phyloP scores from a whole-genome alignment of 2,113 vertebrate species.

The Laticauda laticaudata region DNA sequence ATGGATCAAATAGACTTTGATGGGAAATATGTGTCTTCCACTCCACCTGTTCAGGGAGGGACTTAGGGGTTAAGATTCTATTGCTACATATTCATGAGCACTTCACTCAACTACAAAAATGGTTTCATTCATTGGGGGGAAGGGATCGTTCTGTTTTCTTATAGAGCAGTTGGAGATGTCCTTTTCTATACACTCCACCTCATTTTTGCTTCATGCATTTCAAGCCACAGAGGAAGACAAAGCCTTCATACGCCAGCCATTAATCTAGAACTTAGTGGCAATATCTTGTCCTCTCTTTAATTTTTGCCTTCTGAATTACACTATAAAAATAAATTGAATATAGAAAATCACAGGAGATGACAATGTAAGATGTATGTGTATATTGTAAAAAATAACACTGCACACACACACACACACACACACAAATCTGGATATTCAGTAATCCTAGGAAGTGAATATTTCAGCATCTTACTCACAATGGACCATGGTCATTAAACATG shows the following conservation, averaged over 20 bases:
- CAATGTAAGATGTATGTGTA: conserved; percentile 75
- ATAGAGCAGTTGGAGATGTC: conserved; percentile 71
- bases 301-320: conserved; percentile 74
- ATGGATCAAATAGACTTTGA: conserved; percentile 69
- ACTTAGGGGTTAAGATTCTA: conserved; percentile 65
- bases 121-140: conserved; percentile 58
- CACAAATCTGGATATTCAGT: conserved; percentile 66
- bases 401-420: too few relatives aligned
- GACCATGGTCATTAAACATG: conserved; percentile 66
- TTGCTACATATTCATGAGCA: conserved; percentile 66
- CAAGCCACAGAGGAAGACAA: conserved; percentile 71
- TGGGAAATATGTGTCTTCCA: conserved; percentile 73
- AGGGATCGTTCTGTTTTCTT: conserved; percentile 5
- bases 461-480: conserved; percentile 64
- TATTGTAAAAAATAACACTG: conserved; percentile 69
- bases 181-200: conserved; percentile 75
- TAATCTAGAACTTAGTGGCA: conserved; percentile 70
- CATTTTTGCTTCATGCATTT: conserved; percentile 77
- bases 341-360: conserved; percentile 60
- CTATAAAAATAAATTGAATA: conserved; percentile 63
- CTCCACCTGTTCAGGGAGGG: conserved; percentile 62
- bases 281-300: conserved; percentile 68
- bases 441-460: conserved; percentile 69
- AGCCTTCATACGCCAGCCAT: conserved; percentile 70
- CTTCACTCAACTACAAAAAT: conserved; percentile 67